Percentiles rank a stretch among this genome's conserved stretches.
phyloP scores from a whole-genome alignment of 1,140 invertebrate species.

The Dufourea novaeangliae region DNA sequence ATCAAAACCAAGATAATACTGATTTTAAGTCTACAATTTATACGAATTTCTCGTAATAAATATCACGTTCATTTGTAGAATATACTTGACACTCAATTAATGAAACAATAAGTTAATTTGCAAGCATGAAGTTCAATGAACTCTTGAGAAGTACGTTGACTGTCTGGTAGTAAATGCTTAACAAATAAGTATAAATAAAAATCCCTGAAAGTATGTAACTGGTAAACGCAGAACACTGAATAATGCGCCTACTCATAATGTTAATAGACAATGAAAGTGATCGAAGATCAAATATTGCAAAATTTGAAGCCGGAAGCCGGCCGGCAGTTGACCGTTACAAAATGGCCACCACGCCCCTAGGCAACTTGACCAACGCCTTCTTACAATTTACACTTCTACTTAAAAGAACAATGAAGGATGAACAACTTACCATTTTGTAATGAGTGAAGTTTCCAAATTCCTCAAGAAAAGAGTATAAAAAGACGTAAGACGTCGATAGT shows the following conservation, averaged over 20 bases:
- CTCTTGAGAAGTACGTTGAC: neutral
- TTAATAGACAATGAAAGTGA: neutral
- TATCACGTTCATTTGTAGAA: too few species aligned
- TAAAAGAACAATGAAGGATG: neutral
- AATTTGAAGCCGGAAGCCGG: conserved; percentile 36
- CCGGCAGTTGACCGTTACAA: conserved; percentile 61
- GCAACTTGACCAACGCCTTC: neutral
- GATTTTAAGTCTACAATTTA: too few species aligned
- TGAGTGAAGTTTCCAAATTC: conserved; percentile 11
- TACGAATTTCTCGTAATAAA: too few species aligned
- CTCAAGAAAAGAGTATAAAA: conserved; percentile 1
- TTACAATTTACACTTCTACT: too few species aligned
- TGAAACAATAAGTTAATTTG: neutral
- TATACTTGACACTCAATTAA: too few species aligned
- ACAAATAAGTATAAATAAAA: neutral
- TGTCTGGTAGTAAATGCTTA: too few species aligned
- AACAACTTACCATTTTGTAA: conserved; percentile 62
- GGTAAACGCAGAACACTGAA: too few species aligned
- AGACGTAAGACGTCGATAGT: conserved; percentile 47
- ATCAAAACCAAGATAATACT: too few species aligned
- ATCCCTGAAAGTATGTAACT: too few species aligned
- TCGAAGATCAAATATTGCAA: neutral
- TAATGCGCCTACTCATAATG: too few species aligned
- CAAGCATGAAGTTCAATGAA: neutral
- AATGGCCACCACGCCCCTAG: conserved; percentile 38